A percentile compares a stretch with the other conserved stretches of the same genome.
Evolutionary conservation across 1,140 invertebrate species (phyloP).

Genomic region (Philotrypesis tridentata): DNA sequence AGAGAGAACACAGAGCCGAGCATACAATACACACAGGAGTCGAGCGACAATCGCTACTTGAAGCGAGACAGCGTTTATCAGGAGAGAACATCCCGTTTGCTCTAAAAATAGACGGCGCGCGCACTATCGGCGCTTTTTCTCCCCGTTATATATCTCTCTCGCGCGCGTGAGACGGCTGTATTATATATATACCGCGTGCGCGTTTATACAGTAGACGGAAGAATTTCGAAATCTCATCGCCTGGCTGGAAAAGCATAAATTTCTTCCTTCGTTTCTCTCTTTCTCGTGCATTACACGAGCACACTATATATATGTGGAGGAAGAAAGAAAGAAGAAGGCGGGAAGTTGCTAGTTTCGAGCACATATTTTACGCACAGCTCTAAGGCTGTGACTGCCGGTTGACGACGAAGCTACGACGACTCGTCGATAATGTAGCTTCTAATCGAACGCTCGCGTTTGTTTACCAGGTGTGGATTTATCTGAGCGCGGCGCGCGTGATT

Average conservation of each 20-base stretch:
- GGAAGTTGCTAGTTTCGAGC: no score
- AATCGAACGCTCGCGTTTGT: conserved; percentile 44
- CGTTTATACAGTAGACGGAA: not conserved
- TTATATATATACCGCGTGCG: no score
- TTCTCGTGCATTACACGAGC: not conserved
- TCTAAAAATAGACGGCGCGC: conserved; percentile 32
- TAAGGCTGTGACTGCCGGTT: not conserved
- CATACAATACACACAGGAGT: not conserved
- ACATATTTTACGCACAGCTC: no score
- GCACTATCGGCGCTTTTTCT: conserved; percentile 20
- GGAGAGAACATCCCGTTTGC: conserved; percentile 18
- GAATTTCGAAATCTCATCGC: not conserved
- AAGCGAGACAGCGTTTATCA: conserved; percentile 23
- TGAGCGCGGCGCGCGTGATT: not conserved
- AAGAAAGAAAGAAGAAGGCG: not conserved
- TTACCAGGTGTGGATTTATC: conserved; percentile 43
- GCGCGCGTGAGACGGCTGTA: not conserved
- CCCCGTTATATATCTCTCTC: not conserved
- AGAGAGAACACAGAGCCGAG: no score
- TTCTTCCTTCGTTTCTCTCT: not conserved
- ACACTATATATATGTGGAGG: not conserved
- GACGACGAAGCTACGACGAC: not conserved
- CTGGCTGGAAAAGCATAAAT: no score
- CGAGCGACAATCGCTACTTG: not conserved
- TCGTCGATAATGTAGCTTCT: conserved; percentile 25